Percentiles rank a stretch among this genome's conserved stretches.
Evolutionary conservation across 2,888 invertebrate species (phyloP).

Genomic region (Drosophila formosana): DNA sequence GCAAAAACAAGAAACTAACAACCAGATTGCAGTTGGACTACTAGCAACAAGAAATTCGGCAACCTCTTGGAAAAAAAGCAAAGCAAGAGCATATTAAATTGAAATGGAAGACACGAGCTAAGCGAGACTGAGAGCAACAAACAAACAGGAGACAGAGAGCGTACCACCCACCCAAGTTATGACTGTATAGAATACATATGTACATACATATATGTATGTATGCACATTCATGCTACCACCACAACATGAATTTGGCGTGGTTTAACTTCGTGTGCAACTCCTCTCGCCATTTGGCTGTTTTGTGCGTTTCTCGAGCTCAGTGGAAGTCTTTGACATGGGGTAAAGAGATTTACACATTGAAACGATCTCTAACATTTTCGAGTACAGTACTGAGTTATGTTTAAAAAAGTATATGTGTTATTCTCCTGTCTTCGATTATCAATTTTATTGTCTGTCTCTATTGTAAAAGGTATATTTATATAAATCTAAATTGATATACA

Average conservation of each 20-base stretch:
- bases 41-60: conserved; percentile 9
- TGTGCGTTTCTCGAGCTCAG: not conserved
- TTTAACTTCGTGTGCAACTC: conserved; percentile 37
- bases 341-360: conserved; percentile 36
- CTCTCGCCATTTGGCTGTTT: not conserved
- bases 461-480: too few species aligned
- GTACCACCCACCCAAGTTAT: conserved; percentile 30
- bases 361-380: not conserved
- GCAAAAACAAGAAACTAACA: conserved; percentile 15
- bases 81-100: conserved; percentile 16
- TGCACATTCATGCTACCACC: too few species aligned
- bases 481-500: too few species aligned
- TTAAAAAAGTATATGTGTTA: conserved; percentile 17
- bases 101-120: conserved; percentile 11
- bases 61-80: conserved; percentile 13
- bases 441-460: not conserved
- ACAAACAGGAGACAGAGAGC: not conserved
- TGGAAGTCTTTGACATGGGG: conserved; percentile 52
- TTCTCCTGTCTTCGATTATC: conserved; percentile 9
- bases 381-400: conserved; percentile 7
- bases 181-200: not conserved
- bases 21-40: conserved; percentile 14
- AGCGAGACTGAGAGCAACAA: not conserved
- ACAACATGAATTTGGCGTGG: conserved; percentile 47
- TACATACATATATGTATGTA: not conserved